Base-by-base conservation (phyloP, 2,113 vertebrate species). In the Panurus biarmicus region DNA sequence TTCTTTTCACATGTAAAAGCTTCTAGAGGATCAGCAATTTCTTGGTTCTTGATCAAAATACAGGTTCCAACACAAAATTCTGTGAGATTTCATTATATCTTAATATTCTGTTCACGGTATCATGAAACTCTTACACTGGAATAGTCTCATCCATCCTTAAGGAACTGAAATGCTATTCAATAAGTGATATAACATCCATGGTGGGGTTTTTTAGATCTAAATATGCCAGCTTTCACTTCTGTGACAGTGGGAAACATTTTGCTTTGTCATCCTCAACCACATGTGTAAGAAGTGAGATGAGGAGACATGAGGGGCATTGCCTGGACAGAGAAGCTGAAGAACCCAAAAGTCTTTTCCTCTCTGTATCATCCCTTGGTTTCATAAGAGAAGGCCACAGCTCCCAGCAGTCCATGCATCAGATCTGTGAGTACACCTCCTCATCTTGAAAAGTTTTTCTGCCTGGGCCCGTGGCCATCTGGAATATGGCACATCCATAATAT, bases 1-100 rank as follows among this genome's bases (percentile, higher is more conserved):
- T 89, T 84, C n/a, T 93, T 90, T 90, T 73, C 31, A 71, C 5
- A 40, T 17, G 20, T 67, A 80, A 91, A 72, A 94, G 5, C 38
- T 60, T 87, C 36, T 78, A 51, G 21, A 73, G 48, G 47, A 64
- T 57, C 67, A 35, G 8, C n/a, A 53, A 33, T 56, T 45, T 47
- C 36, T 75, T 71, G 33, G 20, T 77, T 91, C 53, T 54, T 65
- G 36, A 50, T 61, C 65, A 71, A 82, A 87, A 65, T 29, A 66
- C 0, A 2, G 10, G 12, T 15, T 76, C 28, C 44, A 90, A 57
- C 12, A 58, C 8, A 47, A 76, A 74, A n/a, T 24, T 21, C 22
- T 42, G 4, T 58, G 29, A 53, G 31, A 84, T 53, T 24, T 71
- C 11, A 12, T 48, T 71, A 69, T 29, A 48, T 29, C 29, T 78